These are phyloP conservation scores for Drosophila lowei DNA, from an alignment of 1,140 invertebrate genomes.

Conservation along the genomic window DNA sequence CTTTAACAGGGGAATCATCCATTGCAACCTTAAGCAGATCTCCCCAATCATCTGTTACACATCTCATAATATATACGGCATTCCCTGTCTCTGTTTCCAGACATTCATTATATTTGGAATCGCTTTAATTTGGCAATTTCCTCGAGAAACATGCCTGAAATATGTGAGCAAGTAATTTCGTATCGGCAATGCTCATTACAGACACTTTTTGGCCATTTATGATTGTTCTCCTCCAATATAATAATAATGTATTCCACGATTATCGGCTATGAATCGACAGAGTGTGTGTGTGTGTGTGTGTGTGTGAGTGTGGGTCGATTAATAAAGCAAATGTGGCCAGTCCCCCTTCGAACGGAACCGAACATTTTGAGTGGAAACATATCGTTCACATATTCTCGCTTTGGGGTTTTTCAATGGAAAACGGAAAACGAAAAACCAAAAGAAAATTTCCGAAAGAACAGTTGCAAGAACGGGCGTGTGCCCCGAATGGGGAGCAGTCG, in stretches of 20 bases:
- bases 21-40: too few species aligned
- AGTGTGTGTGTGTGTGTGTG: constrained; percentile 17
- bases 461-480: constrained; percentile 49
- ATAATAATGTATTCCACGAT: constrained; percentile 46
- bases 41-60: background rate
- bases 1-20: too few species aligned
- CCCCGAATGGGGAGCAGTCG: constrained; percentile 4
- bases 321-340: constrained; percentile 74
- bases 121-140: constrained; percentile 31
- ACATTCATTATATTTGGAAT: constrained; percentile 27
- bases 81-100: background rate
- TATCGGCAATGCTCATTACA: constrained; percentile 36
- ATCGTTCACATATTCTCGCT: constrained; percentile 58
- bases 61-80: background rate
- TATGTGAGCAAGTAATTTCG: constrained; percentile 25
- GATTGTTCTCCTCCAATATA: constrained; percentile 28
- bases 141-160: constrained; percentile 28
- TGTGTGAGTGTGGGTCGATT: constrained; percentile 65
- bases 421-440: constrained; percentile 51
- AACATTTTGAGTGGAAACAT: constrained; percentile 54
- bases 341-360: constrained; percentile 14
- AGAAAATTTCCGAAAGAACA: constrained; percentile 32
- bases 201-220: constrained; percentile 49
- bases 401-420: constrained; percentile 68
- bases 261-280: constrained; percentile 39